Evolutionary conservation across 1,140 invertebrate species (phyloP).

Genomic region (Linepithema humile): DNA sequence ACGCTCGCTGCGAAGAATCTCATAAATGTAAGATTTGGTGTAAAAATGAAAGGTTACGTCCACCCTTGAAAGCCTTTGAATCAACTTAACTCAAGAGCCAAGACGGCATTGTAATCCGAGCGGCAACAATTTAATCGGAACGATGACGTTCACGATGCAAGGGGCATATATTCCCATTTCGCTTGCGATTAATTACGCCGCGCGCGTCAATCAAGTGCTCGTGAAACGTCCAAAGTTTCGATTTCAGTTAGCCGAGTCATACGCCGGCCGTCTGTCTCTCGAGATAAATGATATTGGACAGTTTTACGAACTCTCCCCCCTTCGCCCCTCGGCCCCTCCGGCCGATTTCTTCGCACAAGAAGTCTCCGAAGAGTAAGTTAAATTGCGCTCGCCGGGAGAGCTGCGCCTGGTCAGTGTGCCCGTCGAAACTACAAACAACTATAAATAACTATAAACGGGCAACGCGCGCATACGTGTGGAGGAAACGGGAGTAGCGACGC

Average conservation of each 20-base stretch:
- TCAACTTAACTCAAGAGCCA: not conserved
- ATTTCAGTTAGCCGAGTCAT: conserved; percentile 51
- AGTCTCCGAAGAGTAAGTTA: conserved; percentile 48
- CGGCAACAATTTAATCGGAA: not conserved
- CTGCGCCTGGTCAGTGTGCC: conserved; percentile 5
- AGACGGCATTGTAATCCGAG: not conserved
- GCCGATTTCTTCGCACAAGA: conserved; percentile 19
- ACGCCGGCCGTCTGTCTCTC: conserved; percentile 16
- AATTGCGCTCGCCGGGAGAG: conserved; percentile 25
- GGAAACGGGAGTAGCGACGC: not conserved
- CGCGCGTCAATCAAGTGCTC: conserved; percentile 31
- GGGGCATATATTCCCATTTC: not conserved
- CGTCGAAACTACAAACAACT: conserved; percentile 43
- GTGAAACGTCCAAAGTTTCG: conserved; percentile 39
- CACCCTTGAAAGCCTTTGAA: not conserved
- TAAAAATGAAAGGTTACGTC: not conserved
- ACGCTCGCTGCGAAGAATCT: too few species aligned
- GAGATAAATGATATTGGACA: conserved; percentile 52
- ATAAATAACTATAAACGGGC: conserved; percentile 35
- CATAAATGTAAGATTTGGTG: too few species aligned
- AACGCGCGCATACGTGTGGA: conserved; percentile 1
- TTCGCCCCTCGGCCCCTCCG: too few species aligned
- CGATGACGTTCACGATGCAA: not conserved
- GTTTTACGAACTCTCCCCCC: conserved; percentile 29
- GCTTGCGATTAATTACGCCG: conserved; percentile 35